Base-by-base conservation (phyloP, 2,888 invertebrate species). In the Sphaerophoria taeniata region DNA sequence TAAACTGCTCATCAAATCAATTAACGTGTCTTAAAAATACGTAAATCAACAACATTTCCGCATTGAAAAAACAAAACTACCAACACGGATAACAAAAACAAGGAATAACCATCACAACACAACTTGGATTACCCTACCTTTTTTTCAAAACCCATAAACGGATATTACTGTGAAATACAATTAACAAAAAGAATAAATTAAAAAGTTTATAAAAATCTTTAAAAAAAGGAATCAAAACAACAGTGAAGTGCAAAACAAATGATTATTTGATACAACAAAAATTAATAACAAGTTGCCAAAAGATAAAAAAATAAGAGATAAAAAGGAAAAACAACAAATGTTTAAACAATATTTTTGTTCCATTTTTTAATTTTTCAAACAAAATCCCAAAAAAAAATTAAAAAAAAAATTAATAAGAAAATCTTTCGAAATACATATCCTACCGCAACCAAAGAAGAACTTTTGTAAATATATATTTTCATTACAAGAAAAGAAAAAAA, bases 81-180 rank as follows among this genome's bases (percentile, higher is more conserved):
- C 88, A 87, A 88, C 88, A 90, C 87, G 88, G 87, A 87, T 87
- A 81, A 88, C 88, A 88, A 88, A 24, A 24, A 89, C 87, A 89
- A 88, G 89, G 89, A 90, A 90, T 85, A 80, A 80, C 24, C 51
- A 67, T 60, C 79, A 83, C 24, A 53, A 79, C 47, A 56, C 69
- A 53, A 77, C 53, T 45, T 84, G 80, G 80, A 80, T 80, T 84
- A 84, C 75, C 65, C 77, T 77, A 53, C 69, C 49, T 61, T 45
- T 45, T 63, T 61, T 36, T 56, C 53, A 16, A 56, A 78, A 67
- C 51, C 24, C 56, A 45, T 11, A 70, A 55, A 80, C 33, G 79
- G 79, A 84, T 79, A 84, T 65, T 74, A 24, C 65, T 34, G 72
- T 76, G 80, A 79, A 55, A 75, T 49, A 60, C 33, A 63, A 71